A percentile compares a stretch with the other conserved stretches of the same genome.
phyloP scores from a whole-genome alignment of 2,888 invertebrate species.

The Erebia ligea region DNA sequence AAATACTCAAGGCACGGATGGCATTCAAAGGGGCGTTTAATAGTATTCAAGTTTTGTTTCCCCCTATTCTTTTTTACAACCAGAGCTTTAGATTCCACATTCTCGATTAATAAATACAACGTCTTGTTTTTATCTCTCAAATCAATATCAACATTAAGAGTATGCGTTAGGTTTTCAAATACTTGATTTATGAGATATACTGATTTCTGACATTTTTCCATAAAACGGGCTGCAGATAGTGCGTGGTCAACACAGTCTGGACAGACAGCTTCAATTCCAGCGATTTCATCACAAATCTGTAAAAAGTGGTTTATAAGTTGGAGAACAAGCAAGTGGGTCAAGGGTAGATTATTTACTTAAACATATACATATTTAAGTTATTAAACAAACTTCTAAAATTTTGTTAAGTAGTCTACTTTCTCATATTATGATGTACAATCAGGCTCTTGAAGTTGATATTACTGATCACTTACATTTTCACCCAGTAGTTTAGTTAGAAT shows the following conservation, averaged over 20 bases:
- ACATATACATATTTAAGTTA: too few species aligned
- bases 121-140: conserved; percentile 47
- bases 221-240: conserved; percentile 54
- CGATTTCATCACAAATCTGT: conserved; percentile 61
- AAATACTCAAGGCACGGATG: conserved; percentile 52
- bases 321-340: too few species aligned
- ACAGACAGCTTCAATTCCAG: conserved; percentile 68
- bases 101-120: conserved; percentile 57
- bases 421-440: too few species aligned
- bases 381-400: too few species aligned
- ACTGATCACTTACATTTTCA: conserved; percentile 50
- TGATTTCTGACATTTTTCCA: conserved; percentile 55
- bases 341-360: too few species aligned
- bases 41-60: conserved; percentile 36
- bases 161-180: conserved; percentile 54
- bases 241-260: conserved; percentile 58
- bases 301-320: conserved; percentile 41
- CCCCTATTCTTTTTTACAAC: conserved; percentile 48
- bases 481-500: conserved; percentile 56
- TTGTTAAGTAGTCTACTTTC: too few species aligned
- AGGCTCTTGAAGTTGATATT: background rate
- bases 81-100: conserved; percentile 54
- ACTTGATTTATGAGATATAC: conserved; percentile 55
- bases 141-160: conserved; percentile 51
- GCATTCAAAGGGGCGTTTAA: conserved; percentile 48